Conservation (phyloP, 2,797 vertebrate genomes). For the Poliocrania exsul region DNA sequence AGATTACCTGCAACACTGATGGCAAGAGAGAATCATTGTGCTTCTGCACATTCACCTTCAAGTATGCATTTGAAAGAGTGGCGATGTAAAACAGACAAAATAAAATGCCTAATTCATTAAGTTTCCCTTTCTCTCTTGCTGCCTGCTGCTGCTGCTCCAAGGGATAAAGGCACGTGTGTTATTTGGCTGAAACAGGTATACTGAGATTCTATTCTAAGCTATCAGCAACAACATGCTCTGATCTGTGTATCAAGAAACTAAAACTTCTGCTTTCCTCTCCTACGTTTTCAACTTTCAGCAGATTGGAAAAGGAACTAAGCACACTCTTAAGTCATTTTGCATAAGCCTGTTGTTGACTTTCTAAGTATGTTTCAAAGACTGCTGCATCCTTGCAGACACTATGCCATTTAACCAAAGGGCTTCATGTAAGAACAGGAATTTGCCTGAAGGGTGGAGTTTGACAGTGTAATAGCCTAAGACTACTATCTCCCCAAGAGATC, state of each 20-base stretch:
- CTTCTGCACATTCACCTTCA: constrained; percentile 44
- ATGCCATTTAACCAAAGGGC: background rate
- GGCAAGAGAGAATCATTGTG: constrained; percentile 52
- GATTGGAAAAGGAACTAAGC: background rate
- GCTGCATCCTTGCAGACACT: background rate
- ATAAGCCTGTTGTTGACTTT: background rate
- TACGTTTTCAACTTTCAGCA: background rate
- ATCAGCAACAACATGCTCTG: background rate
- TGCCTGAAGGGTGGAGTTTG: background rate
- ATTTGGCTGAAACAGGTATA: background rate
- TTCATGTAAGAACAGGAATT: background rate
- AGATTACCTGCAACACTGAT: constrained; percentile 76
- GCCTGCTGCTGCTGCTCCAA: background rate
- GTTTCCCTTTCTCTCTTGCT: background rate
- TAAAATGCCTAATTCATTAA: background rate
- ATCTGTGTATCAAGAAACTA: background rate
- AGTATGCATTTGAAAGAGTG: background rate
- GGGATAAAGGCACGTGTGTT: background rate
- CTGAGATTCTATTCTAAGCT: background rate
- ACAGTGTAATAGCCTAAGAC: background rate
- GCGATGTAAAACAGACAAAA: background rate
- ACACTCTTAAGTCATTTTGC: background rate
- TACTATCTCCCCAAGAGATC: background rate
- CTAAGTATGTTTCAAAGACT: background rate
- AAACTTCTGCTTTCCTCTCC: background rate